phyloP scores from a whole-genome alignment of 2,797 vertebrate species.

The Periparus ater region DNA sequence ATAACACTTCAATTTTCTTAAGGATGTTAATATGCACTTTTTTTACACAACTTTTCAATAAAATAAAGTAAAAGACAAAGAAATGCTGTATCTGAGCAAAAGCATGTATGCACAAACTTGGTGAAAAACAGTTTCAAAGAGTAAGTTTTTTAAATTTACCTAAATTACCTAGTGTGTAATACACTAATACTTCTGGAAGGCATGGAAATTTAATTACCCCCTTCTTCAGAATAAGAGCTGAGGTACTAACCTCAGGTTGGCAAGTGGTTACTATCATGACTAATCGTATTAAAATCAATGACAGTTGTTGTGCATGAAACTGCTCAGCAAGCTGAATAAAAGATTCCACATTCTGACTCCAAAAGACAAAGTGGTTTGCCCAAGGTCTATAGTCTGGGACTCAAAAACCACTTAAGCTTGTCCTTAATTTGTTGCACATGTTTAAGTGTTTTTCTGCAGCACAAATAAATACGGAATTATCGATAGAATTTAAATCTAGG shows the following conservation, averaged over 20 bases:
- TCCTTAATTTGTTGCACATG: slow-evolving; percentile 28
- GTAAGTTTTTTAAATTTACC: neutral
- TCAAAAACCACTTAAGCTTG: slow-evolving; percentile 26
- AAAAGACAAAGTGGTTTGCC: slow-evolving; percentile 4
- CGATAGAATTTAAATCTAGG: neutral
- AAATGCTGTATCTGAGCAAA: neutral
- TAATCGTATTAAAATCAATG: neutral
- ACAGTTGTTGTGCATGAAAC: neutral
- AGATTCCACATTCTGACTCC: slow-evolving; percentile 7
- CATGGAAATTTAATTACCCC: neutral
- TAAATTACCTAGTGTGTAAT: neutral
- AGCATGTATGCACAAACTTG: neutral
- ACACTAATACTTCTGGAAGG: neutral
- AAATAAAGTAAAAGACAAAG: neutral
- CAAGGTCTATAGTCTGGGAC: neutral
- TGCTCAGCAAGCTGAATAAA: slow-evolving; percentile 11
- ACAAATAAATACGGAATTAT: slow-evolving; percentile 21
- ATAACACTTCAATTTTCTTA: neutral
- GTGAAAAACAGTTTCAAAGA: neutral
- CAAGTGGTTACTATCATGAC: neutral
- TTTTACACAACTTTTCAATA: neutral
- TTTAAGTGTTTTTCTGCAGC: slow-evolving; percentile 23
- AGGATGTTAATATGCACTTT: neutral
- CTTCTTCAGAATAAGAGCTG: neutral
- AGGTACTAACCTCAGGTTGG: neutral